Percentiles rank a stretch among this genome's conserved stretches.
These are phyloP conservation scores for Thoracochromis brauschi DNA, from an alignment of 2,113 vertebrate genomes.

Conservation along the genomic window DNA sequence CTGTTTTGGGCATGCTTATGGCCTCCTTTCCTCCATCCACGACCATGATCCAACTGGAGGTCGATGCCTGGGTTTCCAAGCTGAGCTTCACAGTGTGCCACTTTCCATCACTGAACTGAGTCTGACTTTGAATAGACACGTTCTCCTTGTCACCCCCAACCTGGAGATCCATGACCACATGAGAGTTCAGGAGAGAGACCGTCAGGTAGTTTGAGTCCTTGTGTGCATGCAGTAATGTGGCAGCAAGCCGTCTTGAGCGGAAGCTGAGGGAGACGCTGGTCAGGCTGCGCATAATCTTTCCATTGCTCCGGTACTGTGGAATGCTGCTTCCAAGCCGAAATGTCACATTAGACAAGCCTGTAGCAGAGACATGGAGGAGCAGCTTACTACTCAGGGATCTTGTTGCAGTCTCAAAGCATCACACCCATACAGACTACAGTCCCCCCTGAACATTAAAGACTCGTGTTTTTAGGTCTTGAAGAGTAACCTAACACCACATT, in stretches of 20 bases:
- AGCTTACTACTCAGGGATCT: background rate
- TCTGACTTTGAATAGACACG: constrained; percentile 56
- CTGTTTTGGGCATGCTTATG: constrained; percentile 37
- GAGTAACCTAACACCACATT: background rate
- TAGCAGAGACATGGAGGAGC: background rate
- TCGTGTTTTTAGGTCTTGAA: background rate
- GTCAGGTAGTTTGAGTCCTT: constrained; percentile 68
- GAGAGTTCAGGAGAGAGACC: constrained; percentile 72
- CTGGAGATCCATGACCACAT: constrained; percentile 72
- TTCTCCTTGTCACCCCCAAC: constrained; percentile 43
- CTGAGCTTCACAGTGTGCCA: constrained; percentile 78
- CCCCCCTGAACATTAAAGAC: background rate
- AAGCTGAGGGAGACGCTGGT: constrained; percentile 75
- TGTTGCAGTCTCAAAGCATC: background rate
- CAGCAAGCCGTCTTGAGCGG: constrained; percentile 70
- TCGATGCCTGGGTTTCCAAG: constrained; percentile 59
- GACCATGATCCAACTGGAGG: constrained; percentile 76
- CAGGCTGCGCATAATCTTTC: constrained; percentile 75
- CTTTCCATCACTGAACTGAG: constrained; percentile 69
- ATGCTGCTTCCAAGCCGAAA: constrained; percentile 64
- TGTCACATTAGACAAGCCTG: constrained; percentile 81
- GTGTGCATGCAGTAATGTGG: constrained; percentile 72
- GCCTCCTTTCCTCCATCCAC: constrained; percentile 64
- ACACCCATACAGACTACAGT: background rate
- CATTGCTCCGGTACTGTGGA: constrained; percentile 74